These are phyloP conservation scores for Unio delphinus DNA, from an alignment of 2,888 invertebrate genomes.

Conservation along the genomic window DNA sequence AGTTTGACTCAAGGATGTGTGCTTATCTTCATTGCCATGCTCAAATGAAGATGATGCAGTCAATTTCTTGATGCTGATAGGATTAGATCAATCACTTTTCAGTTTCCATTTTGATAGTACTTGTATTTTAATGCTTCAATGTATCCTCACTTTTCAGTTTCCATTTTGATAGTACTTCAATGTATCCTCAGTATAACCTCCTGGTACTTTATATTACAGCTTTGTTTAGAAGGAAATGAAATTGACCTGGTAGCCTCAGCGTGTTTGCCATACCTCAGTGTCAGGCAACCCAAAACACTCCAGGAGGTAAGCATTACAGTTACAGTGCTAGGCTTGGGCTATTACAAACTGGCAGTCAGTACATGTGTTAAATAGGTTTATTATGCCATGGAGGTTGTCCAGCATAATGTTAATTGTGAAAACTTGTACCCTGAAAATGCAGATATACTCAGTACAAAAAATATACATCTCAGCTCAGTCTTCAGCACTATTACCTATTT, in stretches of 20 bases:
- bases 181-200: neutral
- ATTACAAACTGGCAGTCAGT: too few relatives aligned
- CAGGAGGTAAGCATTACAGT: constrained; percentile 48
- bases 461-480: too few relatives aligned
- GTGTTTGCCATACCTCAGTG: constrained; percentile 62
- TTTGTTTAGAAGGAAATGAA: constrained; percentile 39
- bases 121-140: constrained; percentile 23
- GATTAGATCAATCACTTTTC: neutral
- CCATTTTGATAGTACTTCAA: constrained; percentile 14
- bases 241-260: constrained; percentile 40
- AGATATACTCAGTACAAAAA: too few relatives aligned
- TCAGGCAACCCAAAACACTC: constrained; percentile 49
- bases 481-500: too few relatives aligned
- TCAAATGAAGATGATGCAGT: too few relatives aligned
- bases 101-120: neutral
- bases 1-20: too few relatives aligned
- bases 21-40: too few relatives aligned
- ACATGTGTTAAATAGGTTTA: too few relatives aligned
- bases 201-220: constrained; percentile 28
- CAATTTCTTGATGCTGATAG: too few relatives aligned
- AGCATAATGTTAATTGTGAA: neutral
- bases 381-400: too few relatives aligned
- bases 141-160: neutral
- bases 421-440: too few relatives aligned
- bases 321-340: too few relatives aligned